Conservation (phyloP, 2,113 vertebrate species). For the Rostratula benghalensis region DNA sequence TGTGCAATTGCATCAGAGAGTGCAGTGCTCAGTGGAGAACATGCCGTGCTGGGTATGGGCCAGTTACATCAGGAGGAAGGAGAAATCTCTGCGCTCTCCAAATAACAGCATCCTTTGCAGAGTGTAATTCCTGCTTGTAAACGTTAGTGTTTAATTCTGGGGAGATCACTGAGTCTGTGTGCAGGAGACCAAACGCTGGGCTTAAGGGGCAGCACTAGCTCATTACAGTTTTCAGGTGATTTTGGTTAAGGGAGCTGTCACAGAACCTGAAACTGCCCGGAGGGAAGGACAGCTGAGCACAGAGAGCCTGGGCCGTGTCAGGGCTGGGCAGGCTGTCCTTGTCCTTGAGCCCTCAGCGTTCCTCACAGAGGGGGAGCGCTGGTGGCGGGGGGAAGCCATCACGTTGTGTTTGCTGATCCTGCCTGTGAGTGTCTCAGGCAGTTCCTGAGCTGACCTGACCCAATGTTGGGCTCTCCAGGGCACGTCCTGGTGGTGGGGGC, state of each 20-base stretch:
- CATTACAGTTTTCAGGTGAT: background rate
- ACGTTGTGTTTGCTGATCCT: background rate
- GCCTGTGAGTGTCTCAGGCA: background rate
- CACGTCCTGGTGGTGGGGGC: background rate
- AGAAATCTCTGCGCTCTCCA: background rate
- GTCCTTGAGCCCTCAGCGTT: background rate
- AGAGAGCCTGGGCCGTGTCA: background rate
- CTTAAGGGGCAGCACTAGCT: background rate
- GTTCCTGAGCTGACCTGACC: background rate
- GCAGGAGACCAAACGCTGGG: background rate
- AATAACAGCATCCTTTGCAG: background rate
- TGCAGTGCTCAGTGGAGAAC: conserved; percentile 10
- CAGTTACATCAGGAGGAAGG: background rate
- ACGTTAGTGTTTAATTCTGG: background rate
- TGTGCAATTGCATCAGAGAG: conserved; percentile 58
- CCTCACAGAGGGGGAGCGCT: background rate
- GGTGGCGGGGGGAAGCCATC: background rate
- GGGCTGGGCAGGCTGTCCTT: background rate
- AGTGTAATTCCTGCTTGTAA: background rate
- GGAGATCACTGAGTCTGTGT: background rate
- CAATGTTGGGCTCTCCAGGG: background rate
- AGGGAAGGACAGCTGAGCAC: background rate
- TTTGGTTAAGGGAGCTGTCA: background rate
- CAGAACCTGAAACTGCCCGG: background rate
- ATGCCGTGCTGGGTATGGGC: conserved; percentile 20